A percentile compares a stretch with the other conserved stretches of the same genome.
These are phyloP conservation scores for Campylomormyrus tamandua DNA, from an alignment of 2,113 vertebrate species.

Conservation along the genomic window DNA sequence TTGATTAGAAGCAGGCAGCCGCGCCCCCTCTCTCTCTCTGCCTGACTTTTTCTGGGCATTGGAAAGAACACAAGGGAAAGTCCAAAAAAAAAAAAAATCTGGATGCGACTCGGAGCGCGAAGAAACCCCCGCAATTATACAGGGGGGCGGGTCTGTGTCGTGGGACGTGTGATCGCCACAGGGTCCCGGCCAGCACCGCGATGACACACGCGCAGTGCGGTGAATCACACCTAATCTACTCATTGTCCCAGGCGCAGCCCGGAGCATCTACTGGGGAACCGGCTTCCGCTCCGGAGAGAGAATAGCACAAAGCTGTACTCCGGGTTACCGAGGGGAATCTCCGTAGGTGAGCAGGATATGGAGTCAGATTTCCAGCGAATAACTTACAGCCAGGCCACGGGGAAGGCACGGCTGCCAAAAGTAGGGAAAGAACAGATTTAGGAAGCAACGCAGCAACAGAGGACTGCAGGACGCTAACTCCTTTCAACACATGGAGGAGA, in stretches of 20 bases:
- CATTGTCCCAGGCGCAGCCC: background rate
- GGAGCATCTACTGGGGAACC: background rate
- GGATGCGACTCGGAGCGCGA: background rate
- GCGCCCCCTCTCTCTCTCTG: background rate
- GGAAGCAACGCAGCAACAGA: background rate
- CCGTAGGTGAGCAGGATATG: background rate
- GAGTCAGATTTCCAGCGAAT: background rate
- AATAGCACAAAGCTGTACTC: background rate
- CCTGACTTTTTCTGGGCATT: background rate
- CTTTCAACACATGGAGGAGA: background rate
- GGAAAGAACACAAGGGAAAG: background rate
- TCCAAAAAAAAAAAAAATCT: background rate
- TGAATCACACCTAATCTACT: conserved; percentile 11
- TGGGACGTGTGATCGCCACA: background rate
- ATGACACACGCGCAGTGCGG: background rate
- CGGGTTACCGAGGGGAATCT: background rate
- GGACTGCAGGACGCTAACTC: background rate
- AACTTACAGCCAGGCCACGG: background rate
- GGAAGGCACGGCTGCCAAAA: background rate
- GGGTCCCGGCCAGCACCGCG: background rate
- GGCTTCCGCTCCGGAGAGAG: background rate
- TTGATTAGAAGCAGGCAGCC: background rate
- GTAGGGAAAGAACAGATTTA: background rate
- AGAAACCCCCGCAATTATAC: background rate
- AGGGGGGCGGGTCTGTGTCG: background rate